These are phyloP conservation scores for Mamestra brassicae DNA, from an alignment of 2,888 invertebrate genomes.

Conservation along the genomic window DNA sequence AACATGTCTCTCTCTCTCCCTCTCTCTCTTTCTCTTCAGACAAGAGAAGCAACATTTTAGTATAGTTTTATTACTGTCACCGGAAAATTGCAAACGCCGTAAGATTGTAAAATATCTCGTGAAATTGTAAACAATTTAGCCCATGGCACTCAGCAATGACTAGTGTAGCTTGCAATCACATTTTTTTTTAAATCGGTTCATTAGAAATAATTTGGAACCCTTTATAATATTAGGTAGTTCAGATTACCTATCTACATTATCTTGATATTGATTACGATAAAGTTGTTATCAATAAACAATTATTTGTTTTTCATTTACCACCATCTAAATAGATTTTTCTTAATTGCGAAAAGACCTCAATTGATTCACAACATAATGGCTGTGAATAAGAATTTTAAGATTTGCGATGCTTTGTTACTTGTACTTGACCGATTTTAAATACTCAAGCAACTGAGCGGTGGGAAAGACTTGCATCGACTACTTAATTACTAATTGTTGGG, in stretches of 20 bases:
- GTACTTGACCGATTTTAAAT: conserved; percentile 68
- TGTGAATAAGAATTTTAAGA: conserved; percentile 40
- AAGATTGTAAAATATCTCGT: too few relatives aligned
- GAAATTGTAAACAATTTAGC: too few relatives aligned
- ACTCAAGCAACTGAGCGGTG: conserved; percentile 30
- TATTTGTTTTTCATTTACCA: not conserved
- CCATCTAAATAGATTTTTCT: not conserved
- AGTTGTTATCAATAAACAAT: not conserved
- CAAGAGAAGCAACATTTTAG: too few relatives aligned
- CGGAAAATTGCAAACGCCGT: too few relatives aligned
- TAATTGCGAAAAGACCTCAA: conserved; percentile 1
- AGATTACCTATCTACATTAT: not conserved
- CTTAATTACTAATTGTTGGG: conserved; percentile 28
- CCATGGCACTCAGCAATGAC: too few relatives aligned
- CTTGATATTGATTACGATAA: not conserved
- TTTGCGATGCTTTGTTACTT: conserved; percentile 51
- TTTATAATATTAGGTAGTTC: too few relatives aligned
- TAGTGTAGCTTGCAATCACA: too few relatives aligned
- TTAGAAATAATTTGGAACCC: not conserved
- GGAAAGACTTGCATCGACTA: conserved; percentile 52
- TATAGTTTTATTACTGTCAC: too few relatives aligned
- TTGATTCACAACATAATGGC: conserved; percentile 36
- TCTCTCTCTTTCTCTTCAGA: not conserved
- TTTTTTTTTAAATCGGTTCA: not conserved
- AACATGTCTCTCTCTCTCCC: not conserved